phyloP scores from a whole-genome alignment of 1,140 invertebrate species.

The Papilio glaucus region DNA sequence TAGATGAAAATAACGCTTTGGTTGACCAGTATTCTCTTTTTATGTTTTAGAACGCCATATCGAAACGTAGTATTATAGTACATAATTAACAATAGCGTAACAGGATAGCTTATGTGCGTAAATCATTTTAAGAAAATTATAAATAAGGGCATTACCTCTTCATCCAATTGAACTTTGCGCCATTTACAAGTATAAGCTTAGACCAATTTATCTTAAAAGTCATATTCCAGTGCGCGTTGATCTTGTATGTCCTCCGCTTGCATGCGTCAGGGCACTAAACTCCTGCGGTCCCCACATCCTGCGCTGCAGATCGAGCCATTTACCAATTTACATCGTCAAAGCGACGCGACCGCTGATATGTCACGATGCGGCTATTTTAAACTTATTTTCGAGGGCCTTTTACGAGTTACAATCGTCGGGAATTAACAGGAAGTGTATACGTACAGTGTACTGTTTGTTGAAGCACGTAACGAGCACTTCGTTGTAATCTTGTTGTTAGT shows the following conservation, averaged over 20 bases:
- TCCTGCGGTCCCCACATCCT: slow-evolving; percentile 56
- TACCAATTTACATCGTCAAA: slow-evolving; percentile 63
- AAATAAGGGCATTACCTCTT: slow-evolving; percentile 24
- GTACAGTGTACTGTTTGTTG: background rate
- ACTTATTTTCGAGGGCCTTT: slow-evolving; percentile 18
- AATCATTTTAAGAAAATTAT: background rate
- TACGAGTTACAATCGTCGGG: slow-evolving; percentile 15
- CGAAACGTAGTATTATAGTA: too few relatives aligned
- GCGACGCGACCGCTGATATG: slow-evolving; percentile 2
- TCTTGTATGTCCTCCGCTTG: slow-evolving; percentile 5
- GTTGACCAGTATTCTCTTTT: too few relatives aligned
- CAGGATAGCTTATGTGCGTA: background rate
- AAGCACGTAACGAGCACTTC: background rate
- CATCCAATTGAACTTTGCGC: slow-evolving; percentile 2
- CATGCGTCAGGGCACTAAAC: slow-evolving; percentile 38
- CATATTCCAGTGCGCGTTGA: background rate
- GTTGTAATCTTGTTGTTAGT: too few relatives aligned
- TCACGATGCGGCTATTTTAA: slow-evolving; percentile 8
- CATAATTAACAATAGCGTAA: too few relatives aligned
- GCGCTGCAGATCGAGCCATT: slow-evolving; percentile 53
- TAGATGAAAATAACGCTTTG: too few relatives aligned
- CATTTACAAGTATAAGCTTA: background rate
- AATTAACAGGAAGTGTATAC: slow-evolving; percentile 10
- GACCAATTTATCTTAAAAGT: background rate
- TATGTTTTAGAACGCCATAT: too few relatives aligned